Percentiles rank a stretch among this genome's conserved stretches.
Evolutionary conservation across 2,888 invertebrate species (phyloP).

Genomic region (Drosophila niveifrons): DNA sequence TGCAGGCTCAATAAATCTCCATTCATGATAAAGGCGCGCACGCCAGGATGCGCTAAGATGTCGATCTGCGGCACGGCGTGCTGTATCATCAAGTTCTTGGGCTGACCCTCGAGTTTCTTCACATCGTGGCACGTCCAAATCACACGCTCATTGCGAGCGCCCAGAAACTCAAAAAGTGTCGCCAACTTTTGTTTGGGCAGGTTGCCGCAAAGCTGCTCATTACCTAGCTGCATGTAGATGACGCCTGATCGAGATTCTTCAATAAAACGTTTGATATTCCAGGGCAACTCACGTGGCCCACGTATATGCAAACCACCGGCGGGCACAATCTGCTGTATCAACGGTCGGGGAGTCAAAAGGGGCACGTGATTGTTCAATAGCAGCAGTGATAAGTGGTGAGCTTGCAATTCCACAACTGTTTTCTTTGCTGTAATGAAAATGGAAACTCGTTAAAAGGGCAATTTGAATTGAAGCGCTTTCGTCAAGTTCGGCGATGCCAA

Average conservation of each 20-base stretch:
- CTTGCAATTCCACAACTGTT: slow-evolving; percentile 84
- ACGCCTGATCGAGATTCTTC: slow-evolving; percentile 85
- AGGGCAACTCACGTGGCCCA: slow-evolving; percentile 82
- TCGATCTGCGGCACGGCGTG: slow-evolving; percentile 87
- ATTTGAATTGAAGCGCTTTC: not conserved
- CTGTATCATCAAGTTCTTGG: slow-evolving; percentile 85
- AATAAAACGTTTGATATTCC: slow-evolving; percentile 85
- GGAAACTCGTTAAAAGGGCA: not conserved
- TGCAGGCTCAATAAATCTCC: slow-evolving; percentile 85
- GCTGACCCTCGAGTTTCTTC: slow-evolving; percentile 79
- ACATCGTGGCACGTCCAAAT: slow-evolving; percentile 86
- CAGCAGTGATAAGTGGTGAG: slow-evolving; percentile 85
- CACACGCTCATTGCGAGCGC: slow-evolving; percentile 83
- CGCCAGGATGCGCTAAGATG: slow-evolving; percentile 85
- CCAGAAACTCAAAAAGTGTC: slow-evolving; percentile 83
- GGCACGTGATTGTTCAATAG: slow-evolving; percentile 86
- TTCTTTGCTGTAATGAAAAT: slow-evolving; percentile 32
- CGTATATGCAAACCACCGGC: slow-evolving; percentile 87
- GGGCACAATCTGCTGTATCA: slow-evolving; percentile 85
- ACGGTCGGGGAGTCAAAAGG: slow-evolving; percentile 85
- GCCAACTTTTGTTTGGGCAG: slow-evolving; percentile 82
- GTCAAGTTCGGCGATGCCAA: slow-evolving; percentile 2
- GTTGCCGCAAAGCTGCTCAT: slow-evolving; percentile 84
- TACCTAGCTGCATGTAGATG: slow-evolving; percentile 86
- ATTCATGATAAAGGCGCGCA: slow-evolving; percentile 85